Evolutionary conservation across 2,797 vertebrate species (phyloP).

Genomic region (Cheirogaleus major): DNA sequence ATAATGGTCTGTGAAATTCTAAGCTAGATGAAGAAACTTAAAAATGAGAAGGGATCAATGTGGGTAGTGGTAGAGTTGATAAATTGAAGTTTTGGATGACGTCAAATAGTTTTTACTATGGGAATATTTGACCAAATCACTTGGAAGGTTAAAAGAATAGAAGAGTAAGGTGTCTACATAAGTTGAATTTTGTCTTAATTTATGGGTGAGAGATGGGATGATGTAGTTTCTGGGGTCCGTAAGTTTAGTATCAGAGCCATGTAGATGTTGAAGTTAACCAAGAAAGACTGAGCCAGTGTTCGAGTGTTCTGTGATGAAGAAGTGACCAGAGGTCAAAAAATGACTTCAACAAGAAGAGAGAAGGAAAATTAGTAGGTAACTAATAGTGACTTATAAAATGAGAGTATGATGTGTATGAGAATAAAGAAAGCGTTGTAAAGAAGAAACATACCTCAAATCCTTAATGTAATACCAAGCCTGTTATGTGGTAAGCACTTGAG

Average conservation of each 20-base stretch:
- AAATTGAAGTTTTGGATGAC: not conserved
- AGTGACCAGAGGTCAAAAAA: not conserved
- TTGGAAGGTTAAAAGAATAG: not conserved
- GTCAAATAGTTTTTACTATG: conserved; percentile 6
- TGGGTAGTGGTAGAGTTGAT: not conserved
- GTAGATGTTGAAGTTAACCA: conserved; percentile 20
- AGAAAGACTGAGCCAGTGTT: not conserved
- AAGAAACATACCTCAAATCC: not conserved
- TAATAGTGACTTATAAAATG: not conserved
- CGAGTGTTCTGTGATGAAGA: not conserved
- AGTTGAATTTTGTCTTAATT: not conserved
- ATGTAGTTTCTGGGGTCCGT: not conserved
- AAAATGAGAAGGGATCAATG: not conserved
- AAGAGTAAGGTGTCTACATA: not conserved
- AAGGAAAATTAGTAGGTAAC: not conserved
- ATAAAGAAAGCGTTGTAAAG: not conserved
- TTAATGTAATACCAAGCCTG: not conserved
- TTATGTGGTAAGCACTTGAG: not conserved
- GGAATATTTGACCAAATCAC: not conserved
- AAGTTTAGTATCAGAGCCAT: not conserved
- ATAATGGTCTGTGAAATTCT: not conserved
- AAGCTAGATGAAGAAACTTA: conserved; percentile 24
- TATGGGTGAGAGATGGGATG: not conserved
- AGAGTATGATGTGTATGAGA: not conserved
- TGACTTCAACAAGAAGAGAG: not conserved